These are phyloP conservation scores for Fabriciana adippe DNA, from an alignment of 2,888 invertebrate species.

Conservation along the genomic window DNA sequence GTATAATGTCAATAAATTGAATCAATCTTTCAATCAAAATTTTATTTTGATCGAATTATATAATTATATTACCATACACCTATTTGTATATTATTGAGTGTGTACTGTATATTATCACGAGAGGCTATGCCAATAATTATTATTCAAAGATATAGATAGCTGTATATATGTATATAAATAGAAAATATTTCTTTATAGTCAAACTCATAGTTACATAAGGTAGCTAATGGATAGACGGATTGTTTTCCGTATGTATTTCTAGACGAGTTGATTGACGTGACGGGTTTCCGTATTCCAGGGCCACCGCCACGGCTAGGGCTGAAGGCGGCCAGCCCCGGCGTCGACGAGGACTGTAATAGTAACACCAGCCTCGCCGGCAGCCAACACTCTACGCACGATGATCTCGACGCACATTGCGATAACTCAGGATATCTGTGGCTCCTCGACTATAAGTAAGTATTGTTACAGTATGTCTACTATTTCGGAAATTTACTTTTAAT, in stretches of 20 bases:
- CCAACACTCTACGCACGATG: slow-evolving; percentile 75
- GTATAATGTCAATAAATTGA: background rate
- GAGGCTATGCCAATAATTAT: too few species aligned
- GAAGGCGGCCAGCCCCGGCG: slow-evolving; percentile 80
- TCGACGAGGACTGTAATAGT: slow-evolving; percentile 79
- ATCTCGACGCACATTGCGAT: slow-evolving; percentile 83
- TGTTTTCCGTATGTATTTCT: slow-evolving; percentile 5
- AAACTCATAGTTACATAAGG: background rate
- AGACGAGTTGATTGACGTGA: slow-evolving; percentile 13
- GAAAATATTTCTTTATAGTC: too few species aligned
- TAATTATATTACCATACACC: too few species aligned
- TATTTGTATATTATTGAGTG: too few species aligned
- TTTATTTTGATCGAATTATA: too few species aligned
- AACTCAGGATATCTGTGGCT: slow-evolving; percentile 97
- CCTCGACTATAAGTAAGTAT: slow-evolving; percentile 90
- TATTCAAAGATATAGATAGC: too few species aligned
- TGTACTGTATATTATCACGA: too few species aligned
- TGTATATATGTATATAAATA: too few species aligned
- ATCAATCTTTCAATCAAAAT: too few species aligned
- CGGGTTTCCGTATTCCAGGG: slow-evolving; percentile 62
- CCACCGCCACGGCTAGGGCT: slow-evolving; percentile 81
- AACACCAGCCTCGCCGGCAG: slow-evolving; percentile 79
- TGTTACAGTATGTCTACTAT: background rate
- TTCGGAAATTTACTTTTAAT: background rate
- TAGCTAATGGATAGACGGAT: background rate